phyloP scores from a whole-genome alignment of 1,140 invertebrate species.

The Hesperophylax magnus region DNA sequence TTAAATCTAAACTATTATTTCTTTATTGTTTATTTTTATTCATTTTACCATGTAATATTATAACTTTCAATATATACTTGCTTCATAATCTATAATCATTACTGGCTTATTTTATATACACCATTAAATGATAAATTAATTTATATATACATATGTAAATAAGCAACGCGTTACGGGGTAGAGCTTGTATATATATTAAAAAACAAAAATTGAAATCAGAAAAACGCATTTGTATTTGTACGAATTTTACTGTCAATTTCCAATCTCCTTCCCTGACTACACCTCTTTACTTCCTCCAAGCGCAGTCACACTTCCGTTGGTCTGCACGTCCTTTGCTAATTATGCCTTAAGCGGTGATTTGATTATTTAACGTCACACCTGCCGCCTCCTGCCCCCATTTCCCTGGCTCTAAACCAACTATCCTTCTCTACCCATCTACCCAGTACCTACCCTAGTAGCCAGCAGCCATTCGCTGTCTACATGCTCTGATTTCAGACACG shows the following conservation, averaged over 20 bases:
- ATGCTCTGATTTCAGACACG: neutral
- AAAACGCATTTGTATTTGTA: neutral
- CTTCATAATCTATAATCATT: too few species aligned
- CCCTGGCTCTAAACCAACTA: neutral
- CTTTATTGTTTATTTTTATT: too few species aligned
- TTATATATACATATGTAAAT: too few species aligned
- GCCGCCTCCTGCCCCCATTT: neutral
- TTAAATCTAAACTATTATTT: too few species aligned
- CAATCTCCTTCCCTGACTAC: neutral
- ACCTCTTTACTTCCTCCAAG: neutral
- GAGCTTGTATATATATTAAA: too few species aligned
- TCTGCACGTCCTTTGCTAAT: constrained; percentile 21
- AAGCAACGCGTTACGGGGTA: too few species aligned
- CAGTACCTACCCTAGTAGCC: neutral
- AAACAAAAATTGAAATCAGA: too few species aligned
- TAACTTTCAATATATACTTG: too few species aligned
- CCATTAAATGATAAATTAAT: too few species aligned
- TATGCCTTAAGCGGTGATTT: constrained; percentile 37
- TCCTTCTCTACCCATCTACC: neutral
- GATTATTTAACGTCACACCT: constrained; percentile 33
- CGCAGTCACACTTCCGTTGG: neutral
- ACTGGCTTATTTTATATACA: too few species aligned
- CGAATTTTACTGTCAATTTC: neutral
- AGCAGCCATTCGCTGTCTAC: neutral
- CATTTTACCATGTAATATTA: too few species aligned